phyloP scores from a whole-genome alignment of 2,113 vertebrate species.

The Mellivora capensis region DNA sequence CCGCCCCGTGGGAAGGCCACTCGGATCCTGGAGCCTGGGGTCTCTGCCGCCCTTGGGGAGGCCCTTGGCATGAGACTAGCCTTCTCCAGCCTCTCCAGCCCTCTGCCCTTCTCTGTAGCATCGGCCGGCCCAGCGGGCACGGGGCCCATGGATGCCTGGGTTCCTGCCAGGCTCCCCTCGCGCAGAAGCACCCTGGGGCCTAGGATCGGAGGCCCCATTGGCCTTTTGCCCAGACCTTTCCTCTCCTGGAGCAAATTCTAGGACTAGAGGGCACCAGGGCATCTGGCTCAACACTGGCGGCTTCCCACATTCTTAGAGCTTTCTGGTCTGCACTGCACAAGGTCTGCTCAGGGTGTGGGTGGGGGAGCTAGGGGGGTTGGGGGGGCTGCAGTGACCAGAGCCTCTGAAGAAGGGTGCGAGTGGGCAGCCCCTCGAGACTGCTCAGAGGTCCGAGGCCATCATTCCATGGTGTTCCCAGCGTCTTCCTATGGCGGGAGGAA shows the following conservation, averaged over 20 bases:
- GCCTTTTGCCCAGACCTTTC: background rate
- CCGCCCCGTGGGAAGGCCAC: background rate
- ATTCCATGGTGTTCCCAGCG: too few species aligned
- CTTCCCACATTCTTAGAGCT: background rate
- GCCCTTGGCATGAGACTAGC: background rate
- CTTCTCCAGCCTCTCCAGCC: background rate
- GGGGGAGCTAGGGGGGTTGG: too few species aligned
- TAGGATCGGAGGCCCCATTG: background rate
- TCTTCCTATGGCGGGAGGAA: fast-evolving
- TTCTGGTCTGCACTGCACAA: background rate
- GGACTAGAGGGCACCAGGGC: background rate
- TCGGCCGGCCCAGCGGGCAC: background rate
- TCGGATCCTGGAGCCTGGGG: background rate
- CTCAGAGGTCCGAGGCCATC: background rate
- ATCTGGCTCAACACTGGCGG: background rate
- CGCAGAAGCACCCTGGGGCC: background rate
- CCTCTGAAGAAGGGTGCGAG: too few species aligned
- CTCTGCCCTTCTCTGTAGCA: background rate
- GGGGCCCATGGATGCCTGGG: background rate
- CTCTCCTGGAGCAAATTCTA: background rate
- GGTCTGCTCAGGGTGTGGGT: background rate
- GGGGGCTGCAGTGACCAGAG: background rate
- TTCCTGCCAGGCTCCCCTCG: background rate
- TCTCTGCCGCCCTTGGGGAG: background rate
- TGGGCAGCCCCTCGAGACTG: background rate